Evolutionary conservation across 2,797 vertebrate species (phyloP).

Genomic region (Selene dorsalis): DNA sequence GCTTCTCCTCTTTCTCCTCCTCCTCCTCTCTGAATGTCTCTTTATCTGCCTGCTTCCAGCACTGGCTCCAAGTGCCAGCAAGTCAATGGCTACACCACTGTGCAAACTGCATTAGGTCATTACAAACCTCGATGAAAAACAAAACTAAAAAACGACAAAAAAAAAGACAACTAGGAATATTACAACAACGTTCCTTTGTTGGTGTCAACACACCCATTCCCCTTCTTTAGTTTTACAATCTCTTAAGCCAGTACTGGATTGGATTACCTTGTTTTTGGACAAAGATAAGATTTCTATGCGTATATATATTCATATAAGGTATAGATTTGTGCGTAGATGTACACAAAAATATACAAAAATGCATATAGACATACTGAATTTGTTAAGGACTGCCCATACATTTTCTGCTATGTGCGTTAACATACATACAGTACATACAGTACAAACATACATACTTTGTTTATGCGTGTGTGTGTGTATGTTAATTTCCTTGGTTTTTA

Average conservation of each 20-base stretch:
- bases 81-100: constrained; percentile 91
- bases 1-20: constrained; percentile 66
- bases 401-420: constrained; percentile 74
- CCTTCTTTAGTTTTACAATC: constrained; percentile 80
- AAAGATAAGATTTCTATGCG: constrained; percentile 71
- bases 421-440: constrained; percentile 74
- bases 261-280: constrained; percentile 73
- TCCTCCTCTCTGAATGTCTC: constrained; percentile 78
- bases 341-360: constrained; percentile 84
- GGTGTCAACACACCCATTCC: constrained; percentile 55
- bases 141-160: constrained; percentile 69
- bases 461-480: constrained; percentile 45
- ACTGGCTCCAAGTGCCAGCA: constrained; percentile 89
- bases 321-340: constrained; percentile 78
- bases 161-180: constrained; percentile 64
- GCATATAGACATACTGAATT: constrained; percentile 80
- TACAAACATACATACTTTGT: constrained; percentile 79
- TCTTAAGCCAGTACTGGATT: constrained; percentile 75
- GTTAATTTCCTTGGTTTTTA: constrained; percentile 83
- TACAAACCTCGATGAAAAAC: constrained; percentile 80
- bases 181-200: constrained; percentile 65
- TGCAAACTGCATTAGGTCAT: constrained; percentile 99
- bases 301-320: constrained; percentile 75
- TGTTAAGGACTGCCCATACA: constrained; percentile 77
- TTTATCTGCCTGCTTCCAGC: constrained; percentile 85